These are phyloP conservation scores for Drosophila sturtevanti DNA, from an alignment of 1,140 invertebrate species.

Conservation along the genomic window DNA sequence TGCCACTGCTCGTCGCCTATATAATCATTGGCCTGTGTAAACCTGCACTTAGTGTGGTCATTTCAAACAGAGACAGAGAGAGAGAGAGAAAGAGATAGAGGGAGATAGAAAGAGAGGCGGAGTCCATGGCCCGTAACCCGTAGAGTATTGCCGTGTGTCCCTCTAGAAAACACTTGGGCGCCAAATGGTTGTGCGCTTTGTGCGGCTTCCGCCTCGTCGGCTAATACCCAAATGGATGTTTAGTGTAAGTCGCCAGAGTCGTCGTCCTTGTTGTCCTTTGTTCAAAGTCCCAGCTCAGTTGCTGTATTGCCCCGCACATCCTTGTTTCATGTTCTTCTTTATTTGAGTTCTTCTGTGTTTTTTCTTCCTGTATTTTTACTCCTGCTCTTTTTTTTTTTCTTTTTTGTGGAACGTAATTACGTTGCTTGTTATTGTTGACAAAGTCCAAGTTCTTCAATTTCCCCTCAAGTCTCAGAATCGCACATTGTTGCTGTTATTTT, in stretches of 20 bases:
- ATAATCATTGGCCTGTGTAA: constrained; percentile 81
- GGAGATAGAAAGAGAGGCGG: not conserved
- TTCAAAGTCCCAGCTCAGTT: constrained; percentile 40
- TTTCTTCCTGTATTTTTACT: constrained; percentile 17
- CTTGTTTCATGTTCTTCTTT: constrained; percentile 60
- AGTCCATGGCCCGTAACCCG: not conserved
- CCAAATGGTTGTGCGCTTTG: constrained; percentile 74
- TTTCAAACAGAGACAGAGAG: constrained; percentile 37
- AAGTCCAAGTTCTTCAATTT: constrained; percentile 31
- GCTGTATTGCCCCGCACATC: constrained; percentile 26
- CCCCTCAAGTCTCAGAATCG: constrained; percentile 30
- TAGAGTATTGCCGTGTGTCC: constrained; percentile 2
- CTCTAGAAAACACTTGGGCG: constrained; percentile 62
- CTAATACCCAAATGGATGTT: constrained; percentile 79
- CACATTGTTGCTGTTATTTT: constrained; percentile 67
- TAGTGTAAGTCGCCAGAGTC: constrained; percentile 65
- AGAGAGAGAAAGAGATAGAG: too few species aligned
- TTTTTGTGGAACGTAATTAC: constrained; percentile 61
- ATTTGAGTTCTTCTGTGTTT: constrained; percentile 29
- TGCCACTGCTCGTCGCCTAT: constrained; percentile 35
- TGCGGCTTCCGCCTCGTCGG: constrained; percentile 69
- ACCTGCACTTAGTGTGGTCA: constrained; percentile 79
- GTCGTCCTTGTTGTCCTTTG: constrained; percentile 36
- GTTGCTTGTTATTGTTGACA: constrained; percentile 77
- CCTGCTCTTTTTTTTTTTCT: constrained; percentile 11